Percentiles rank a stretch among this genome's conserved stretches.
Evolutionary conservation across 1,140 invertebrate genomes (phyloP).

Genomic region (Papilio polyxenes): DNA sequence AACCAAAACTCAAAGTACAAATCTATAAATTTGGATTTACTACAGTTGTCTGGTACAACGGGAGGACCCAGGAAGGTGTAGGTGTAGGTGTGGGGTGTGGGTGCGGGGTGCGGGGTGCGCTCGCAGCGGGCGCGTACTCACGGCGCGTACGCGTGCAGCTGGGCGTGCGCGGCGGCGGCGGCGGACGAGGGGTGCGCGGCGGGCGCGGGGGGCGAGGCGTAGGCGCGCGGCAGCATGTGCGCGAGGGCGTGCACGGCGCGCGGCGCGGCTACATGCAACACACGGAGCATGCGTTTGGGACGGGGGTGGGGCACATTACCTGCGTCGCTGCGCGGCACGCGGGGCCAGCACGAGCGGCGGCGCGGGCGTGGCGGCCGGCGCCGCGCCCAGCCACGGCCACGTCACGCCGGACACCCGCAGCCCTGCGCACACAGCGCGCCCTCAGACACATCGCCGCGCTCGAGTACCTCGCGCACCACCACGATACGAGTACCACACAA

Average conservation of each 20-base stretch:
- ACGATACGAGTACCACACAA: slow-evolving; percentile 37
- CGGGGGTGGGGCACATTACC: slow-evolving; percentile 59
- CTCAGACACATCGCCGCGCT: slow-evolving; percentile 51
- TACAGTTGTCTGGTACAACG: not conserved
- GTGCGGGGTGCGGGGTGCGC: slow-evolving; percentile 43
- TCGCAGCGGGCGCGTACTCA: slow-evolving; percentile 80
- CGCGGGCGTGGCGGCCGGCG: slow-evolving; percentile 79
- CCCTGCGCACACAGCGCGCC: slow-evolving; percentile 79
- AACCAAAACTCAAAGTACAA: not conserved
- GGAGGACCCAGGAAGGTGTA: slow-evolving; percentile 29
- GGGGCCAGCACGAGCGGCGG: slow-evolving; percentile 79
- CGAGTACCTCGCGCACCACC: slow-evolving; percentile 44
- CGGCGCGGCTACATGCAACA: slow-evolving; percentile 60
- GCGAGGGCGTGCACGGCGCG: slow-evolving; percentile 64
- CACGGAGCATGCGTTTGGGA: slow-evolving; percentile 43
- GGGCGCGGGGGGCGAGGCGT: slow-evolving; percentile 82
- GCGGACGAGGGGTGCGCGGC: slow-evolving; percentile 73
- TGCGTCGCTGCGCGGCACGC: slow-evolving; percentile 80
- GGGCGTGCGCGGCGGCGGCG: slow-evolving; percentile 68
- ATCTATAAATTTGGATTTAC: not conserved
- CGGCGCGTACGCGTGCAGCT: slow-evolving; percentile 86
- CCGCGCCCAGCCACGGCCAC: slow-evolving; percentile 80
- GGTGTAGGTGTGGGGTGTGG: slow-evolving; percentile 47
- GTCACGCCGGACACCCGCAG: slow-evolving; percentile 82
- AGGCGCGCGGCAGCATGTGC: slow-evolving; percentile 79